Percentiles rank a stretch among this genome's conserved stretches.
phyloP scores from a whole-genome alignment of 2,113 vertebrate genomes.

The Opisthocomus hoazin region DNA sequence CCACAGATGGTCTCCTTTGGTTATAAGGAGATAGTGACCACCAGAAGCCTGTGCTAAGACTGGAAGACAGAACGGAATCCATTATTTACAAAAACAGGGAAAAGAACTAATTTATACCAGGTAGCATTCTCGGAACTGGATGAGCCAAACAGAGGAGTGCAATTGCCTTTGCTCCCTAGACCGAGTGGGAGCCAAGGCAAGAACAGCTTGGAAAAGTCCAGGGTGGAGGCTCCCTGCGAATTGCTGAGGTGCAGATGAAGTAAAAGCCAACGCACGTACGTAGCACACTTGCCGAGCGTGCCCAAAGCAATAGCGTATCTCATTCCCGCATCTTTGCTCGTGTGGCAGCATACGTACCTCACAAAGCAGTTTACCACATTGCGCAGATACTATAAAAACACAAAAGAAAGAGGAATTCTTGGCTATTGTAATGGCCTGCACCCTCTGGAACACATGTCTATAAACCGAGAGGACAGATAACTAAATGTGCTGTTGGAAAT shows the following conservation, averaged over 20 bases:
- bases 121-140: background rate
- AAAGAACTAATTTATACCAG: background rate
- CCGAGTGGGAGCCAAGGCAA: background rate
- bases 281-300: background rate
- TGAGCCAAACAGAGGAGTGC: background rate
- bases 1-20: accelerated
- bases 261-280: accelerated
- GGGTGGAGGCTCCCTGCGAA: background rate
- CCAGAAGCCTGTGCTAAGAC: background rate
- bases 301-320: background rate
- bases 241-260: background rate
- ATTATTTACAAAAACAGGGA: background rate
- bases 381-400: background rate
- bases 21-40: background rate
- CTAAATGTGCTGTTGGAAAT: background rate
- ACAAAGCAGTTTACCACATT: background rate
- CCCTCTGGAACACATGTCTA: background rate
- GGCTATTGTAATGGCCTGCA: background rate
- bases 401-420: background rate
- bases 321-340: background rate
- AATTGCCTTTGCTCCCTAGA: background rate
- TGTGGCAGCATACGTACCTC: background rate
- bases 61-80: background rate
- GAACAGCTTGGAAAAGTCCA: background rate
- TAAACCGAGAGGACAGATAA: background rate